Percentiles rank a stretch among this genome's conserved stretches.
Evolutionary conservation across 1,140 invertebrate species (phyloP).

Genomic region (Polypedilum pembai): DNA sequence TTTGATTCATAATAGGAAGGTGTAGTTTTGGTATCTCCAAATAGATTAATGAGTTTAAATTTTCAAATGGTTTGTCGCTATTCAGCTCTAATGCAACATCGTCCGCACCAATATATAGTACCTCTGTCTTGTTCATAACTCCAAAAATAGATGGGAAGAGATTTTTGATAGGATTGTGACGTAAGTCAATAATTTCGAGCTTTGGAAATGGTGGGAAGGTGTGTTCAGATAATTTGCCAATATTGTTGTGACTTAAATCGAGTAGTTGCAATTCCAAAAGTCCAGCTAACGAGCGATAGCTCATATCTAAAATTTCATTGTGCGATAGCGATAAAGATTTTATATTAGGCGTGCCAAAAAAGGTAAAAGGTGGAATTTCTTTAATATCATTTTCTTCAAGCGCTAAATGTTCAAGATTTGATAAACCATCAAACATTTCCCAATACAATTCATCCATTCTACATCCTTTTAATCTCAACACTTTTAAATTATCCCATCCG

Average conservation of each 20-base stretch:
- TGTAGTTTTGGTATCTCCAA: slow-evolving; percentile 52
- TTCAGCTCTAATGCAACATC: slow-evolving; percentile 47
- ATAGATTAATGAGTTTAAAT: slow-evolving; percentile 48
- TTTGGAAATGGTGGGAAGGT: slow-evolving; percentile 62
- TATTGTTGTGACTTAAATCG: slow-evolving; percentile 56
- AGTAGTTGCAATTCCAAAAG: slow-evolving; percentile 55
- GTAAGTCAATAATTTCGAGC: slow-evolving; percentile 52
- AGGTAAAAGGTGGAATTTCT: slow-evolving; percentile 59
- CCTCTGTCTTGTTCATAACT: slow-evolving; percentile 58
- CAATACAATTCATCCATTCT: slow-evolving; percentile 54
- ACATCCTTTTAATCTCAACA: slow-evolving; percentile 53
- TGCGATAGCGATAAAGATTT: slow-evolving; percentile 54
- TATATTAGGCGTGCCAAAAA: slow-evolving; percentile 57
- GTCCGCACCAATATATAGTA: slow-evolving; percentile 52
- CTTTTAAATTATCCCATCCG: slow-evolving; percentile 48
- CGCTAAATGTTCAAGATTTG: slow-evolving; percentile 51
- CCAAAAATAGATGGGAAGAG: slow-evolving; percentile 64
- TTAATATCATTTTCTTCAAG: slow-evolving; percentile 55
- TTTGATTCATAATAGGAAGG: slow-evolving; percentile 50
- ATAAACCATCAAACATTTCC: slow-evolving; percentile 61
- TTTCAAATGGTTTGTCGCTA: slow-evolving; percentile 53
- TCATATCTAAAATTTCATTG: slow-evolving; percentile 55
- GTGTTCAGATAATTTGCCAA: slow-evolving; percentile 58
- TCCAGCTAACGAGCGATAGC: slow-evolving; percentile 57
- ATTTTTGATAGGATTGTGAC: slow-evolving; percentile 56